Conservation (phyloP, 2,113 vertebrate species). For the Alethe diademata region DNA sequence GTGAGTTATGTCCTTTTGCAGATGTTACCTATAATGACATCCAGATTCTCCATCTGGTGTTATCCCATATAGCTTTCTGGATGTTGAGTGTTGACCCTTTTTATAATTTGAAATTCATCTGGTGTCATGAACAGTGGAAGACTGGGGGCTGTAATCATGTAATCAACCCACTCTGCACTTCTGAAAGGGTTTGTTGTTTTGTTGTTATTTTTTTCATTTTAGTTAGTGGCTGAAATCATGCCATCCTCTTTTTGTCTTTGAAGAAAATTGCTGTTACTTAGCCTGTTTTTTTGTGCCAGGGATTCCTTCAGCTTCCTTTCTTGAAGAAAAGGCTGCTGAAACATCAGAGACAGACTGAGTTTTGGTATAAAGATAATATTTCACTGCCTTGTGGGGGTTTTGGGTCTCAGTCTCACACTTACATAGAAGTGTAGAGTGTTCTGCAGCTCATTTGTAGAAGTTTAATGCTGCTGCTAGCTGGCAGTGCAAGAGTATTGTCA, state of each 20-base stretch:
- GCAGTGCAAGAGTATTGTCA: background rate
- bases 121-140: background rate
- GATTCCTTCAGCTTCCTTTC: background rate
- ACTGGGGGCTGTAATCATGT: background rate
- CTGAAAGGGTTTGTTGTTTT: background rate
- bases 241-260: background rate
- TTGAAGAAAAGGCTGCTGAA: background rate
- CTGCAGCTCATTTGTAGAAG: background rate
- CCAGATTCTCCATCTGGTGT: background rate
- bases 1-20: background rate
- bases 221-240: background rate
- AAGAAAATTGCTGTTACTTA: background rate
- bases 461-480: background rate
- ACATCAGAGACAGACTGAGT: background rate
- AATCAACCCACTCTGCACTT: background rate
- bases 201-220: background rate
- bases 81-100: background rate
- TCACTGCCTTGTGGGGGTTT: background rate
- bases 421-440: background rate
- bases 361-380: background rate
- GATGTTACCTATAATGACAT: background rate
- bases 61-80: background rate
- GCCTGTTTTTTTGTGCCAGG: background rate
- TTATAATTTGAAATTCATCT: background rate
- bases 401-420: background rate